Evolutionary conservation across 2,797 vertebrate species (phyloP), one percentile per base, ranked within the genome.

Genomic region (Chromobotia macracanthus): DNA sequence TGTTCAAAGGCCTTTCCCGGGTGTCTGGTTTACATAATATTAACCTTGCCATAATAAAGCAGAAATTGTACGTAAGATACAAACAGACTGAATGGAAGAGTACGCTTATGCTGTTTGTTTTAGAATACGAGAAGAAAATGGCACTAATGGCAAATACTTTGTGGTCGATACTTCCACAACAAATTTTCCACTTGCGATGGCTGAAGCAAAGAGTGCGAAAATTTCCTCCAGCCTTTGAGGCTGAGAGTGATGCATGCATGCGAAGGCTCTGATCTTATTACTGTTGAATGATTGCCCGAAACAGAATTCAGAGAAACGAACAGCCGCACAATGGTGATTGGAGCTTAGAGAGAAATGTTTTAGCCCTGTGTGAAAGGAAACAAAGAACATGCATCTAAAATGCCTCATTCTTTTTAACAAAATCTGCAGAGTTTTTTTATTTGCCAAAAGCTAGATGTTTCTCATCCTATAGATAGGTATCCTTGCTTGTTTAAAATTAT

Each of bases 1-100:
- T 93, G 92, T 89, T 93, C 90, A 67, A 77, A 83, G 89, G 91
- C 91, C 92, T 93, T 93, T 93, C 53, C 65, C 73, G 58, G 53
- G 25, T 18, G 28, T 19, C 70, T 81, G 58, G 48, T 19, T 44
- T 77, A 41, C 12, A 55, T 10, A 13, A 80, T 70, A 82, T 77
- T 77, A 84, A 71, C 83, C 81, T 82, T 77, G 41, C 38, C 71
- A 82, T 64, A 13, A 75, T 31, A 77, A 78, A 73, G 25, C 60
- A 77, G 28, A 66, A 55, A 35, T 38, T 19, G 38, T 58, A 65
- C 61, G n/a, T 10, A 23, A 60, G 69, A 23, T 53, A 68, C 51
- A 41, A 69, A 63, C 71, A 23, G 1, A 13, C n/a, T 41, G 63
- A 46, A 65, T 38, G 44, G 18, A 60, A 19, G 28, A 10, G 7